phyloP scores from a whole-genome alignment of 2,888 invertebrate species.

The Hofmannophila pseudospretella region DNA sequence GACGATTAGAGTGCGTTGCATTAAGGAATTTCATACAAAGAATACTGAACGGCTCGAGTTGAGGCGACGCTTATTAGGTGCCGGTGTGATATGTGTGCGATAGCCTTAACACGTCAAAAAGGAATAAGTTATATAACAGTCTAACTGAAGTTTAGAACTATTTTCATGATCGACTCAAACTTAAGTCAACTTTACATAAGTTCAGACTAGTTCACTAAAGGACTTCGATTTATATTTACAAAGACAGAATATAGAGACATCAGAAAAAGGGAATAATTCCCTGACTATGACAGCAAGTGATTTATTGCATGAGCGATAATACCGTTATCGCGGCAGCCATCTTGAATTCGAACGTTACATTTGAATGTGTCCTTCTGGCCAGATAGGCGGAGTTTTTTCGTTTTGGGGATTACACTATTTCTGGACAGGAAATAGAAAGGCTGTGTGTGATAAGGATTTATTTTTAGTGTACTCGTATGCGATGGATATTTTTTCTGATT shows the following conservation, averaged over 20 bases:
- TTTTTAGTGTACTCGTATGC: neutral
- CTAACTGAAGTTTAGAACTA: no score
- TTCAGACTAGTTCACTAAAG: no score
- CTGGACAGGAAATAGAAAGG: constrained; percentile 8
- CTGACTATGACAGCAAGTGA: constrained; percentile 38
- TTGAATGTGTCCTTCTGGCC: constrained; percentile 22
- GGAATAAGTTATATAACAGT: no score
- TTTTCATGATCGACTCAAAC: no score
- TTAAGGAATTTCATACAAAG: no score
- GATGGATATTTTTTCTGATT: neutral
- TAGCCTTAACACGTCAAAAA: no score
- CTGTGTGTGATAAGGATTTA: constrained; percentile 11
- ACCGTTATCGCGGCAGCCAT: constrained; percentile 36
- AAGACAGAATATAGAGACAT: constrained; percentile 31
- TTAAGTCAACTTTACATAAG: no score
- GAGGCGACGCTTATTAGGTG: no score
- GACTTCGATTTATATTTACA: no score
- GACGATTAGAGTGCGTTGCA: no score
- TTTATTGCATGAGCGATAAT: constrained; percentile 44
- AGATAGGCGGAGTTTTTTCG: constrained; percentile 10
- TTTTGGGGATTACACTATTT: constrained; percentile 7
- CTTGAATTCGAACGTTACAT: constrained; percentile 27
- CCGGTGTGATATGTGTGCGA: no score
- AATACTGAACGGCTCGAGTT: no score
- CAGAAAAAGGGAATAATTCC: constrained; percentile 14